Percentiles rank a stretch among this genome's conserved stretches.
Conservation (phyloP, 1,140 invertebrate genomes). For the Euschistus heros region DNA sequence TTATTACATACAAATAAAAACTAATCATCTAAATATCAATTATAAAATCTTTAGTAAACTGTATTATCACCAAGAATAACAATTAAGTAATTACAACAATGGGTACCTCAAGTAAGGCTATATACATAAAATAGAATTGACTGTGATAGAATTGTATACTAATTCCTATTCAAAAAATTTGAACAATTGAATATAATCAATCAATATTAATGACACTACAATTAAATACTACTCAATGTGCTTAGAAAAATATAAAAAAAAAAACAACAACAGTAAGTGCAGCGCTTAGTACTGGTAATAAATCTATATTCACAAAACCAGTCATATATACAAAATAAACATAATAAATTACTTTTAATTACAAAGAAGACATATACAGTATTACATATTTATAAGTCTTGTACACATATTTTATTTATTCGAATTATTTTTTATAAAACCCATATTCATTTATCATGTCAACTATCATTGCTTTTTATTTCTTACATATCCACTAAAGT, state of each 20-base stretch:
- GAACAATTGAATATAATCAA: no score
- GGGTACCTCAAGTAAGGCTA: no score
- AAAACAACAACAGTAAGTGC: constrained; percentile 1
- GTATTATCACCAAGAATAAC: no score
- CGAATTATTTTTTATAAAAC: background rate
- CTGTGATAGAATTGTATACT: no score
- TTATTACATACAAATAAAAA: no score
- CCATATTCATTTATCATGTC: background rate
- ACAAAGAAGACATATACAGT: background rate
- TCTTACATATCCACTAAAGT: background rate
- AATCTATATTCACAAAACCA: constrained; percentile 9
- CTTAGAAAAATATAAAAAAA: constrained; percentile 15
- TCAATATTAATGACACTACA: background rate
- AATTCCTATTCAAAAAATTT: no score
- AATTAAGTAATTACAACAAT: no score
- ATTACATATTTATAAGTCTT: background rate
- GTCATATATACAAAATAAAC: constrained; percentile 7
- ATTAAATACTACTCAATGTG: constrained; percentile 8
- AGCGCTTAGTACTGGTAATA: background rate
- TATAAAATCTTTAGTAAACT: no score
- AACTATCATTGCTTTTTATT: background rate
- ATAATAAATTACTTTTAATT: background rate
- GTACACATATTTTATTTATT: background rate
- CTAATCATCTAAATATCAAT: no score
- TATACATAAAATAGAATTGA: no score